Evolutionary conservation across 2,888 invertebrate species (phyloP).

Genomic region (Acleris literana): DNA sequence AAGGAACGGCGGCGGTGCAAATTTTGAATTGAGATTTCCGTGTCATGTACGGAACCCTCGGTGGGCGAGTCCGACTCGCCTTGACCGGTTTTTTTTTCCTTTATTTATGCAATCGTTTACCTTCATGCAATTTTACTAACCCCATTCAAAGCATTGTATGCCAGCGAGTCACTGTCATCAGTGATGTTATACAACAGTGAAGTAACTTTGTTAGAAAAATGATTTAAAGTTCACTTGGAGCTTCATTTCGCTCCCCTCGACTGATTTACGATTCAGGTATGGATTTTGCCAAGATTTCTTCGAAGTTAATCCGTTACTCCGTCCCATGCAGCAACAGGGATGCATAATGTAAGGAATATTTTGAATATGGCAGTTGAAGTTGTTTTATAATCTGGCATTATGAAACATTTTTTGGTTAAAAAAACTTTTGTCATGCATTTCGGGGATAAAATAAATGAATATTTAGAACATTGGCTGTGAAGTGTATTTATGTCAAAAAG

Average conservation of each 20-base stretch:
- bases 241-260: conserved; percentile 18
- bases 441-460: too few species aligned
- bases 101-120: too few species aligned
- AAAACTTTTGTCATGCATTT: too few species aligned
- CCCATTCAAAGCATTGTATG: neutral
- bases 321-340: conserved; percentile 22
- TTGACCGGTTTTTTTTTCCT: too few species aligned
- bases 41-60: too few species aligned
- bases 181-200: neutral
- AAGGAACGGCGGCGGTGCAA: too few species aligned
- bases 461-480: too few species aligned
- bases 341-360: neutral
- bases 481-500: too few species aligned
- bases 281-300: conserved; percentile 55
- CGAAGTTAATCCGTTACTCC: conserved; percentile 36
- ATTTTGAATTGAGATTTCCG: too few species aligned
- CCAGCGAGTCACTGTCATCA: neutral
- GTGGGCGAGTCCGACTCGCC: too few species aligned
- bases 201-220: conserved; percentile 20
- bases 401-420: neutral
- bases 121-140: neutral
- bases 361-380: conserved; percentile 1
- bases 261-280: conserved; percentile 39
- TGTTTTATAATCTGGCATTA: too few species aligned
- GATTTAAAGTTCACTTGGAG: conserved; percentile 16